A percentile compares a stretch with the other conserved stretches of the same genome.
phyloP scores from a whole-genome alignment of 2,113 vertebrate species.

The Scatophagus argus region DNA sequence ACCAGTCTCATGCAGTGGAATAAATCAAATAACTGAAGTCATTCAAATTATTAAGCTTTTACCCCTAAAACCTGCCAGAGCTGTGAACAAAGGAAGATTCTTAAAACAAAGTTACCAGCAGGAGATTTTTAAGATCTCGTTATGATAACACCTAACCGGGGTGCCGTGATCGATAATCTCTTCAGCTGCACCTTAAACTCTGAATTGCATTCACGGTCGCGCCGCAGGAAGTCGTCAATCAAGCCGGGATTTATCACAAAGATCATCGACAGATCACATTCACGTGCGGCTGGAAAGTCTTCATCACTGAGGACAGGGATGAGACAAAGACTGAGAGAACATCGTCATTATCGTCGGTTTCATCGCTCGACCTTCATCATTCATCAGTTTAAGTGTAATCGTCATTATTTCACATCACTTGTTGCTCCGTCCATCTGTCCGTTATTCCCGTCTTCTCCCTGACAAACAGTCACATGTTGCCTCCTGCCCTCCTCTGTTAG shows the following conservation, averaged over 20 bases:
- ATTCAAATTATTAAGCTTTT: background rate
- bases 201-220: constrained; percentile 5
- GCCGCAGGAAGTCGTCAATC: constrained; percentile 8
- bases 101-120: constrained; percentile 32
- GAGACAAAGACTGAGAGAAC: constrained; percentile 47
- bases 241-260: constrained; percentile 10
- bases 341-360: constrained; percentile 43
- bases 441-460: constrained; percentile 15
- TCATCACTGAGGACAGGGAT: background rate
- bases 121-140: constrained; percentile 11
- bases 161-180: constrained; percentile 42
- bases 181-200: constrained; percentile 17
- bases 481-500: constrained; percentile 42
- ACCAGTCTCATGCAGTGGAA: background rate
- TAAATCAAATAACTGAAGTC: background rate
- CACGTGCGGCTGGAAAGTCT: constrained; percentile 17
- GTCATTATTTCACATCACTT: constrained; percentile 30
- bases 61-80: background rate
- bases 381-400: constrained; percentile 50
- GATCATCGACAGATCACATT: constrained; percentile 14
- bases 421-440: background rate
- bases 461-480: constrained; percentile 38
- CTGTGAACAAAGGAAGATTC: constrained; percentile 1
- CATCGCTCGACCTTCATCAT: constrained; percentile 56
- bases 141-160: constrained; percentile 11